Evolutionary conservation across 2,797 vertebrate genomes (phyloP).

Genomic region (Macrochelys suwanniensis): DNA sequence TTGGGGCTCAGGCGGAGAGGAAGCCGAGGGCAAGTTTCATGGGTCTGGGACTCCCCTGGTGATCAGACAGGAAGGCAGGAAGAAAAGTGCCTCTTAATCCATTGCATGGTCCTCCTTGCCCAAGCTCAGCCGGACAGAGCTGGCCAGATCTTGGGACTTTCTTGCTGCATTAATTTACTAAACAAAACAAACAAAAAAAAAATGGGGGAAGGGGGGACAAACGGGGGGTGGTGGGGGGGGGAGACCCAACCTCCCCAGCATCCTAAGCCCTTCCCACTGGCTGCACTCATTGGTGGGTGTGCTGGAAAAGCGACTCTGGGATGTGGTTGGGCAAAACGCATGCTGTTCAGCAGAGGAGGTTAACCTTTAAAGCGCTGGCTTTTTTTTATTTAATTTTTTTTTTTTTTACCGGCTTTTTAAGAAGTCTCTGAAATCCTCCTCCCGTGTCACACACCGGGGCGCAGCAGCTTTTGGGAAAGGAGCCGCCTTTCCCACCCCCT

Average conservation of each 20-base stretch:
- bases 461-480: too few species aligned
- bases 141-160: constrained; percentile 85
- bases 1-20: constrained; percentile 76
- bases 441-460: too few species aligned
- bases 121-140: constrained; percentile 72
- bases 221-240: constrained; percentile 67
- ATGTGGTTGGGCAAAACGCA: constrained; percentile 72
- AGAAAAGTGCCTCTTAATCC: constrained; percentile 67
- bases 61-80: constrained; percentile 41
- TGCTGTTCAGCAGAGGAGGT: constrained; percentile 74
- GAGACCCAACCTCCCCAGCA: constrained; percentile 70
- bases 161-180: constrained; percentile 99
- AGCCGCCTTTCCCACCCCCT: too few species aligned
- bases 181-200: constrained; percentile 81
- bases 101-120: constrained; percentile 79
- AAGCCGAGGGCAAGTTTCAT: constrained; percentile 82
- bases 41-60: constrained; percentile 77
- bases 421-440: too few species aligned
- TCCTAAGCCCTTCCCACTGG: constrained; percentile 82
- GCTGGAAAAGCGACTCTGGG: constrained; percentile 76
- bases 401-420: too few species aligned
- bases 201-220: neutral
- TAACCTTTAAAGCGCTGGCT: constrained; percentile 76
- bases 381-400: too few species aligned
- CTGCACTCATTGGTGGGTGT: constrained; percentile 78